phyloP scores from a whole-genome alignment of 2,113 vertebrate species.

The Scopus umbretta region DNA sequence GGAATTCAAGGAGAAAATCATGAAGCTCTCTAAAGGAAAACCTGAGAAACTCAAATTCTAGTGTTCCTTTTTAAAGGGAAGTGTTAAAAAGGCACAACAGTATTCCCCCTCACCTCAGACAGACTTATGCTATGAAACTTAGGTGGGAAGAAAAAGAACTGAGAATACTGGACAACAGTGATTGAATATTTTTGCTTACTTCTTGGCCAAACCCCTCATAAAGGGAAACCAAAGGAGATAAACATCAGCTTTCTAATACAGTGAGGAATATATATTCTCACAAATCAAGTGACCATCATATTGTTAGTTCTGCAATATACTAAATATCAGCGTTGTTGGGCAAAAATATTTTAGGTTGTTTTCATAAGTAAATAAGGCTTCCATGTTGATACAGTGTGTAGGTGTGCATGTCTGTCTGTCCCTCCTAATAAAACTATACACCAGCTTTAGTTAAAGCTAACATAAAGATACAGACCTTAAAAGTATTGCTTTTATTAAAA shows the following conservation, averaged over 20 bases:
- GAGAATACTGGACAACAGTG: background rate
- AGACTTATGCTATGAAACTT: background rate
- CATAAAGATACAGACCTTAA: background rate
- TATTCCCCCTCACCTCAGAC: background rate
- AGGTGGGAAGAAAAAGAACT: background rate
- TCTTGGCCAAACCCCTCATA: background rate
- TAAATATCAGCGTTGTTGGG: background rate
- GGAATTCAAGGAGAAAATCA: background rate
- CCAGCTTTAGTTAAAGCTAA: background rate
- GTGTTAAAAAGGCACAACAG: background rate
- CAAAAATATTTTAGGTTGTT: background rate
- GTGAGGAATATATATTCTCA: background rate
- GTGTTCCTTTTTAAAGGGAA: background rate
- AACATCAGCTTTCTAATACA: background rate
- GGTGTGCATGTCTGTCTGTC: background rate
- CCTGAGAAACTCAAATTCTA: background rate
- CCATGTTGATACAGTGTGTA: background rate
- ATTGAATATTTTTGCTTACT: background rate
- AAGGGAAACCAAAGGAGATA: background rate
- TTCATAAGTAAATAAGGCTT: background rate
- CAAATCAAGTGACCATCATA: background rate
- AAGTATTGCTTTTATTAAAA: background rate
- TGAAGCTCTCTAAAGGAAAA: background rate
- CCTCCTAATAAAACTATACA: background rate
- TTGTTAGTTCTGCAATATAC: background rate